A percentile compares a stretch with the other conserved stretches of the same genome.
phyloP scores from a whole-genome alignment of 2,113 vertebrate species.

The Ailurus styani region DNA sequence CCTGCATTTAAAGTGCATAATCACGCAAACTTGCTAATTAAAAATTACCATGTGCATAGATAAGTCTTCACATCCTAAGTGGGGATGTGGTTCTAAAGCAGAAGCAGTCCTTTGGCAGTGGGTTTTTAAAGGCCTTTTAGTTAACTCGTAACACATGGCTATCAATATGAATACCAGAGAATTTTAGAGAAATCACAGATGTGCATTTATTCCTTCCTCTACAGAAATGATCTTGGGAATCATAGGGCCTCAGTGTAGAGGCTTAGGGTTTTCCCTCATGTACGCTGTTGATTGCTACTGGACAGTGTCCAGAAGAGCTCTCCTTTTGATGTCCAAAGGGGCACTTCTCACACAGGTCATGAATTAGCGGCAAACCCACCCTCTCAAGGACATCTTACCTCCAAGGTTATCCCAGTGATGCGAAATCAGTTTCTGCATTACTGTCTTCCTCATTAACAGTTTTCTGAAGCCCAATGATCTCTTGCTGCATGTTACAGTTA shows the following conservation, averaged over 20 bases:
- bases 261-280: not conserved
- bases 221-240: not conserved
- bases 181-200: slow-evolving; percentile 55
- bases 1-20: slow-evolving; percentile 3
- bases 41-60: slow-evolving; percentile 1
- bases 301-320: not conserved
- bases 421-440: not conserved
- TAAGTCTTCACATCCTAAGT: not conserved
- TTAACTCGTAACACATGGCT: slow-evolving; percentile 54
- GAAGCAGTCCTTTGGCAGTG: slow-evolving; percentile 14
- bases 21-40: slow-evolving; percentile 11
- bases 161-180: slow-evolving; percentile 25
- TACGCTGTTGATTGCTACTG: not conserved
- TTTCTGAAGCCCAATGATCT: not conserved
- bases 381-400: not conserved
- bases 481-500: not conserved
- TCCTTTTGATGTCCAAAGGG: not conserved
- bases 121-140: slow-evolving; percentile 27
- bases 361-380: not conserved
- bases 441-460: not conserved
- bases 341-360: not conserved
- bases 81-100: slow-evolving; percentile 35
- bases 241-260: not conserved
- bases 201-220: not conserved
- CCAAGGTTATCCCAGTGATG: not conserved